phyloP scores from a whole-genome alignment of 2,113 vertebrate species.

The Lophura nycthemera region DNA sequence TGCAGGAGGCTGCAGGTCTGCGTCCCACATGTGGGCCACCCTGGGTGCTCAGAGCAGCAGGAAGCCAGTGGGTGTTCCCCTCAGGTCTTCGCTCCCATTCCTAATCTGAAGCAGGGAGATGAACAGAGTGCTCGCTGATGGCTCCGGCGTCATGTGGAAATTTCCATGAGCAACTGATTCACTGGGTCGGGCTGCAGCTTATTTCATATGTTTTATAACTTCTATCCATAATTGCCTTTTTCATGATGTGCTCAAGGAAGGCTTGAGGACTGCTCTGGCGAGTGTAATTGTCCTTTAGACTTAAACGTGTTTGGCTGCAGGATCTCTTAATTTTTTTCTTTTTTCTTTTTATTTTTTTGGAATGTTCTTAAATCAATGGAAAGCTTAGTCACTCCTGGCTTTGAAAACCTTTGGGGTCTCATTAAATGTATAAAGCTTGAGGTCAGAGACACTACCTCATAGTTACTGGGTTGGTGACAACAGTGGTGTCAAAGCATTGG shows the following conservation, averaged over 20 bases:
- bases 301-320: slow-evolving; percentile 1
- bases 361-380: slow-evolving; percentile 17
- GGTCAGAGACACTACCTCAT: slow-evolving; percentile 63
- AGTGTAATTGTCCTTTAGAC: slow-evolving; percentile 4
- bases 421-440: slow-evolving; percentile 22
- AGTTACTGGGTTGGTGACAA: slow-evolving; percentile 25
- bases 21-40: slow-evolving; percentile 60
- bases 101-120: slow-evolving; percentile 42
- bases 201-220: slow-evolving; percentile 24
- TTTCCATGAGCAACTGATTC: slow-evolving; percentile 52
- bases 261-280: not conserved
- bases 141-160: slow-evolving; percentile 42
- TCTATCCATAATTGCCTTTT: not conserved
- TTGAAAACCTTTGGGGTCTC: slow-evolving; percentile 37
- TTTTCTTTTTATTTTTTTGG: not conserved
- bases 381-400: slow-evolving; percentile 52
- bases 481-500: not conserved
- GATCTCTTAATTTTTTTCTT: not conserved
- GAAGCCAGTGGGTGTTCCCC: slow-evolving; percentile 32
- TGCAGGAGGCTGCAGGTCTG: slow-evolving; percentile 33
- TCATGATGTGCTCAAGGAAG: not conserved
- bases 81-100: not conserved
- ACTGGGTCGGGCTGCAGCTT: slow-evolving; percentile 18
- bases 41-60: slow-evolving; percentile 4
- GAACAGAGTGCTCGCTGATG: slow-evolving; percentile 27